Evolutionary conservation across 2,888 invertebrate genomes (phyloP).

Genomic region (Synanthedon myopaeformis): DNA sequence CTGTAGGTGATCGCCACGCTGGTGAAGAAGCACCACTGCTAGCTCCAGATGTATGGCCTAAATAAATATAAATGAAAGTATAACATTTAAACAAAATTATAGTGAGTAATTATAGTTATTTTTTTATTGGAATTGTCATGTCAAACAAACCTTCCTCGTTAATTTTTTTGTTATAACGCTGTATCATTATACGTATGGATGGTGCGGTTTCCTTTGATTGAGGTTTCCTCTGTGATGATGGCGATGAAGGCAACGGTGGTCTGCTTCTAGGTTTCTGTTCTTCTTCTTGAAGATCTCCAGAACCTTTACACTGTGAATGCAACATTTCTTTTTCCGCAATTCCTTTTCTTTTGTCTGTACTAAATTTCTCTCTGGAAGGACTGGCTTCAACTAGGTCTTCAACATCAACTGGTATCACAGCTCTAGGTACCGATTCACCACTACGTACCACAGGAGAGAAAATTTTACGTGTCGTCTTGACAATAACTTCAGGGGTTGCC

Average conservation of each 20-base stretch:
- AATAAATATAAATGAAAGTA: slow-evolving; percentile 1
- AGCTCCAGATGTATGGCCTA: slow-evolving; percentile 54
- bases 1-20: slow-evolving; percentile 74
- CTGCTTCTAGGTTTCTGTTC: slow-evolving; percentile 42
- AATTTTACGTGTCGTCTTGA: slow-evolving; percentile 83
- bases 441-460: slow-evolving; percentile 78
- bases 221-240: slow-evolving; percentile 66
- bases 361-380: slow-evolving; percentile 20
- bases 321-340: slow-evolving; percentile 22
- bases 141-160: slow-evolving; percentile 59
- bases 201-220: slow-evolving; percentile 75
- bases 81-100: neutral
- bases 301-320: slow-evolving; percentile 32
- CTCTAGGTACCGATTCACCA: slow-evolving; percentile 63
- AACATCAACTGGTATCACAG: slow-evolving; percentile 58
- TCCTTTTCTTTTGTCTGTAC: slow-evolving; percentile 15
- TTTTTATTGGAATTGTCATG: neutral
- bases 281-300: slow-evolving; percentile 49
- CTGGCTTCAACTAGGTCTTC: slow-evolving; percentile 52
- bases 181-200: slow-evolving; percentile 78
- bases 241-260: slow-evolving; percentile 73
- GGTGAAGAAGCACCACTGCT: slow-evolving; percentile 77
- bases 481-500: slow-evolving; percentile 75
- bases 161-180: slow-evolving; percentile 75
- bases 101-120: no score